Conservation (phyloP, 2,113 vertebrate genomes). For the Cyprinodon tularosa region DNA sequence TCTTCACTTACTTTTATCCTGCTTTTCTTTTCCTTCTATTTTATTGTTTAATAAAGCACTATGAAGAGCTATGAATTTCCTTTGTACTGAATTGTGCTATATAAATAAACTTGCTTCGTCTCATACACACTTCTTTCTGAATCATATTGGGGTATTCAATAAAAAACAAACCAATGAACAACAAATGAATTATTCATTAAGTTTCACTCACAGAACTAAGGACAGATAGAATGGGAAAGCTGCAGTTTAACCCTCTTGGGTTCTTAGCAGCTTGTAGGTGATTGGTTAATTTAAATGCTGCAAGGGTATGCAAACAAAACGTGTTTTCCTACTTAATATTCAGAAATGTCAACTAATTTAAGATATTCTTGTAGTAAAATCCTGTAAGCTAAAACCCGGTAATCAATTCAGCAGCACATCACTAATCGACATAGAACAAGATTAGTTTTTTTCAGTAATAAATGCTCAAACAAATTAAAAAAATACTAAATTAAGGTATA, state of each 20-base stretch:
- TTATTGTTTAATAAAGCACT: no score
- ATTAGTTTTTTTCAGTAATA: no score
- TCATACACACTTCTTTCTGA: neutral
- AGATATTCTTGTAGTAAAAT: slow-evolving; percentile 21
- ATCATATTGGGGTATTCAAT: neutral
- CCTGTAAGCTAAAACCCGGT: slow-evolving; percentile 9
- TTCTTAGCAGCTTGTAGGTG: slow-evolving; percentile 19
- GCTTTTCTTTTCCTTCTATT: no score
- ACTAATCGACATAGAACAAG: no score
- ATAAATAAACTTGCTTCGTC: no score
- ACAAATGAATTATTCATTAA: slow-evolving; percentile 4
- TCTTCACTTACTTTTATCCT: no score
- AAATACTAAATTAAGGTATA: no score
- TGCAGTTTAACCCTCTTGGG: slow-evolving; percentile 19
- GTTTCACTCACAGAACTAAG: slow-evolving; percentile 23
- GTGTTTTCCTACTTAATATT: slow-evolving; percentile 39
- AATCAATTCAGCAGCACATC: no score
- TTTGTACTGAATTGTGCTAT: no score
- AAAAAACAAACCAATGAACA: neutral
- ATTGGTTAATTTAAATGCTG: slow-evolving; percentile 14
- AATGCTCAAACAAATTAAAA: no score
- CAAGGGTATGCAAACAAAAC: slow-evolving; percentile 15
- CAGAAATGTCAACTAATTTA: slow-evolving; percentile 12
- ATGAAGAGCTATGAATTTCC: no score
- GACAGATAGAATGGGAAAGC: slow-evolving; percentile 26